Conservation (phyloP, 2,888 invertebrate genomes). For the Melieria picta region DNA sequence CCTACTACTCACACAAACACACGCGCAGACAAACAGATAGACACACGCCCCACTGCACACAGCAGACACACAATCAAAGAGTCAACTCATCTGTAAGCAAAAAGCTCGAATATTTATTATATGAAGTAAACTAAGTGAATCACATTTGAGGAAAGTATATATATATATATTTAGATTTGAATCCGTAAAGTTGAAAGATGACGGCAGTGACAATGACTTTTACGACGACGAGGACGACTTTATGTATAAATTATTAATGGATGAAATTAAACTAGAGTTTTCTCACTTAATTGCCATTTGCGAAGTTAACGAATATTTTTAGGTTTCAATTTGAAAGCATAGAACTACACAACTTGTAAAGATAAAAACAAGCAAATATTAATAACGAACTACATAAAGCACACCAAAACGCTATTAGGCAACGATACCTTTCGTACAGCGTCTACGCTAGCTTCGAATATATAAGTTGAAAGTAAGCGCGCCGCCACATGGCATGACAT, state of each 20-base stretch:
- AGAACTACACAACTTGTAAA: background rate
- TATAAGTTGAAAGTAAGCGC: too few relatives aligned
- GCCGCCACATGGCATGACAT: too few relatives aligned
- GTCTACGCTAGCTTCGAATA: too few relatives aligned
- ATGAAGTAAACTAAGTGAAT: conserved; percentile 18
- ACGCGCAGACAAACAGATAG: background rate
- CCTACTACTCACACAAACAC: conserved; percentile 15
- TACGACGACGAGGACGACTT: too few relatives aligned
- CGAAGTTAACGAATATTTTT: conserved; percentile 4
- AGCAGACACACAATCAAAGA: conserved; percentile 33
- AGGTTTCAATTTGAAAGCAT: background rate
- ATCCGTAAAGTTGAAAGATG: conserved; percentile 4
- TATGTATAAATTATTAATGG: too few relatives aligned
- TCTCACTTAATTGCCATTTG: conserved; percentile 1
- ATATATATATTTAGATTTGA: conserved; percentile 9
- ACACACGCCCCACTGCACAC: conserved; percentile 27
- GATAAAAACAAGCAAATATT: background rate
- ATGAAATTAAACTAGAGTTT: background rate
- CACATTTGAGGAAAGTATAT: conserved; percentile 14
- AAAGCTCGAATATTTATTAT: conserved; percentile 34
- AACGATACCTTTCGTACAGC: too few relatives aligned
- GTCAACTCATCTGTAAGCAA: conserved; percentile 17
- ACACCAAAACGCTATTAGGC: too few relatives aligned
- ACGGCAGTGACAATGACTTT: conserved; percentile 3
- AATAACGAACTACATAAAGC: background rate